Evolutionary conservation across 1,140 invertebrate species (phyloP).

Genomic region (Bombus waltoni): DNA sequence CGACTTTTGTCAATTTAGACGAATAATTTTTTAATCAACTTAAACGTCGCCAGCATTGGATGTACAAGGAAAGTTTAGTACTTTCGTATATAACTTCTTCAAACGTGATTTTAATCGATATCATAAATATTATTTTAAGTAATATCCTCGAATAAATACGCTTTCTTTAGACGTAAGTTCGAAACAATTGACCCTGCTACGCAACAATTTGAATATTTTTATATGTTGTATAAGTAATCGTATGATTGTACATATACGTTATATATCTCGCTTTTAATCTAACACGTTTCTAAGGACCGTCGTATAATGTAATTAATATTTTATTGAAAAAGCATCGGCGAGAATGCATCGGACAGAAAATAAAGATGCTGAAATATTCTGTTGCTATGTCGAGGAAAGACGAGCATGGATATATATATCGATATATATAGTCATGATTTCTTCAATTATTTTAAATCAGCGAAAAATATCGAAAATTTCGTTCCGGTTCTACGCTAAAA

Average conservation of each 20-base stretch:
- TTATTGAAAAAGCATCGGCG: not conserved
- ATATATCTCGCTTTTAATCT: too few relatives aligned
- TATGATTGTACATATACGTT: too few relatives aligned
- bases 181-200: not conserved
- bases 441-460: not conserved
- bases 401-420: too few relatives aligned
- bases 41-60: not conserved
- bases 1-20: not conserved
- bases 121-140: not conserved
- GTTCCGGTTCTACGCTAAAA: too few relatives aligned
- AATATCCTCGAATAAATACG: not conserved
- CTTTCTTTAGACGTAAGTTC: not conserved
- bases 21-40: not conserved
- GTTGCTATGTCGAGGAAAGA: too few relatives aligned
- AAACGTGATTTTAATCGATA: not conserved
- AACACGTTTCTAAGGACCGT: too few relatives aligned
- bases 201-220: too few relatives aligned
- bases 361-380: not conserved
- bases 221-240: too few relatives aligned
- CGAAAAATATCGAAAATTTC: not conserved
- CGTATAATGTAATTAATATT: not conserved
- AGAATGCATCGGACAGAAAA: not conserved
- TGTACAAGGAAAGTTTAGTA: too few relatives aligned
- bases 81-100: too few relatives aligned
- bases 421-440: not conserved